These are phyloP conservation scores for Thaumetopoea pityocampa DNA, from an alignment of 1,140 invertebrate species.

Conservation along the genomic window DNA sequence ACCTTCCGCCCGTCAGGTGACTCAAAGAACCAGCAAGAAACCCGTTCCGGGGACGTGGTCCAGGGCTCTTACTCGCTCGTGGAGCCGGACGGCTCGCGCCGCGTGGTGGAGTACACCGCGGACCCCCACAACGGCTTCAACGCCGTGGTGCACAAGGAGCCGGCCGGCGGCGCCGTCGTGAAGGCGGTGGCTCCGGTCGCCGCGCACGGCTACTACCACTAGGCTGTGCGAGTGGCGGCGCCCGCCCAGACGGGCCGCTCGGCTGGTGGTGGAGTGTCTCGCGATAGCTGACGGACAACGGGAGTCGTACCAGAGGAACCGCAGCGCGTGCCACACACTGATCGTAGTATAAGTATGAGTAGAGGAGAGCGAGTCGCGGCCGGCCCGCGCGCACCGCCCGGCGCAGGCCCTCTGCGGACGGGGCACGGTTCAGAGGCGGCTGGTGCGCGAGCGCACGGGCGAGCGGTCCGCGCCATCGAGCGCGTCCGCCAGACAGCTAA, in stretches of 20 bases:
- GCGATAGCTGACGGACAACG: neutral
- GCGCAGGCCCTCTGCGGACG: no score
- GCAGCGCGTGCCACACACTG: no score
- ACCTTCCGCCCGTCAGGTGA: constrained; percentile 45
- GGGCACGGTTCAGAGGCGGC: no score
- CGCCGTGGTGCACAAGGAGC: constrained; percentile 70
- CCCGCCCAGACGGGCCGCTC: constrained; percentile 7
- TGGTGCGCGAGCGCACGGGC: no score
- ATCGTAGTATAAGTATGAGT: no score
- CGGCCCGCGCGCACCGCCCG: no score
- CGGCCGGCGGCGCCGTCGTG: constrained; percentile 41
- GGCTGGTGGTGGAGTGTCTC: neutral
- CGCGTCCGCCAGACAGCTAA: no score
- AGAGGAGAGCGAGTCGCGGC: no score
- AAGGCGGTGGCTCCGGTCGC: constrained; percentile 41
- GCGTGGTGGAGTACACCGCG: constrained; percentile 81
- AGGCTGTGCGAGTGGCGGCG: constrained; percentile 11
- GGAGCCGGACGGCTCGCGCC: constrained; percentile 80
- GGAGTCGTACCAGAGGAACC: no score
- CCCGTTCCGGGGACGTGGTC: constrained; percentile 79
- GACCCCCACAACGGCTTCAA: constrained; percentile 76
- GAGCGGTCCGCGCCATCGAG: no score
- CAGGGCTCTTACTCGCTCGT: constrained; percentile 80
- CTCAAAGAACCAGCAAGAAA: constrained; percentile 72
- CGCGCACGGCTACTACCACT: constrained; percentile 39